Evolutionary conservation across 2,888 invertebrate genomes (phyloP).

Genomic region (Lycia hirtaria): DNA sequence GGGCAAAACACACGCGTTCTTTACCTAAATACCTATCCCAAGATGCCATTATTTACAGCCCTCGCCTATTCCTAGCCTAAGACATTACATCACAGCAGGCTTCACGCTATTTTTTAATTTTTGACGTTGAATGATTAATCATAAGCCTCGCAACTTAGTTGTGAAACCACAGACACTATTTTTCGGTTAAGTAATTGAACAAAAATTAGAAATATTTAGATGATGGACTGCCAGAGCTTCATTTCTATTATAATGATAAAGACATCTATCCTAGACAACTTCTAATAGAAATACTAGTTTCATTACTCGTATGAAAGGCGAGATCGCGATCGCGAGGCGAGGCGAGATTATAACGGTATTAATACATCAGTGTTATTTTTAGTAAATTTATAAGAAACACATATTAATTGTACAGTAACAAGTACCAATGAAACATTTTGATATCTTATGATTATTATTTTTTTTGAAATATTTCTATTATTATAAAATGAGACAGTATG

Average conservation of each 20-base stretch:
- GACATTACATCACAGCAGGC: conserved; percentile 37
- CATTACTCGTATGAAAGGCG: background rate
- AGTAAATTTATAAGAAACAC: too few relatives aligned
- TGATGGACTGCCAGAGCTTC: conserved; percentile 1
- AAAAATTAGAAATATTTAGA: background rate
- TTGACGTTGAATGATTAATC: background rate
- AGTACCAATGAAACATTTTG: too few relatives aligned
- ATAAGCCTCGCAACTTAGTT: background rate
- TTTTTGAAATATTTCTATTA: too few relatives aligned
- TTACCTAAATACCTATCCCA: conserved; percentile 1
- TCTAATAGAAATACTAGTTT: conserved; percentile 6
- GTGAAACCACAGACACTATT: background rate
- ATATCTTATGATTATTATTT: too few relatives aligned
- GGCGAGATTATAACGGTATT: background rate
- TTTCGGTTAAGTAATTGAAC: background rate
- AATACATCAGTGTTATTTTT: background rate
- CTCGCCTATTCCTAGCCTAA: conserved; percentile 34
- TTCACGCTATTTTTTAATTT: background rate
- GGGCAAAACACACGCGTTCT: background rate
- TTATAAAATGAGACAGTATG: too few relatives aligned
- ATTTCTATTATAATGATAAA: conserved; percentile 9
- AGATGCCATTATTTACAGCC: conserved; percentile 10
- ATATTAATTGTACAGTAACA: too few relatives aligned
- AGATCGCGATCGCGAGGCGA: too few relatives aligned
- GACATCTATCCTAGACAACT: conserved; percentile 12